phyloP scores from a whole-genome alignment of 2,888 invertebrate species.

The Nomada hirtipes region DNA sequence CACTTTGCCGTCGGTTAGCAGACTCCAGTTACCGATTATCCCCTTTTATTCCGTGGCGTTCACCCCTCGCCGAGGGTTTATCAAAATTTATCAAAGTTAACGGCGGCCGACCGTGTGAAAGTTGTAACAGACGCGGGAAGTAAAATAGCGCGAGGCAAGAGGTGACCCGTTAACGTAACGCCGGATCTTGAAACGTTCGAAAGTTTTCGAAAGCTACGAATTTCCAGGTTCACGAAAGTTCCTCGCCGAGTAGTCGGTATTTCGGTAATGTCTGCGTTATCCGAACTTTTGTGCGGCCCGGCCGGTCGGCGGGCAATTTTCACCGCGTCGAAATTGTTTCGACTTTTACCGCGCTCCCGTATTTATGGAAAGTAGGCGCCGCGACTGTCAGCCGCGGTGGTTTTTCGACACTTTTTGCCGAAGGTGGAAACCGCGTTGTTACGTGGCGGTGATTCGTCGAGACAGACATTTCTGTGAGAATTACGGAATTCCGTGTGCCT shows the following conservation, averaged over 20 bases:
- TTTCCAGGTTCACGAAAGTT: slow-evolving; percentile 34
- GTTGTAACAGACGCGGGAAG: slow-evolving; percentile 33
- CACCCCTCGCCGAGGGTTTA: not conserved
- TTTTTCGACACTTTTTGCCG: not conserved
- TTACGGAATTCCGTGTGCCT: no score
- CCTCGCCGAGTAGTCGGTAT: slow-evolving; percentile 26
- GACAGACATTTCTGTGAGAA: not conserved
- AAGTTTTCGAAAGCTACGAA: slow-evolving; percentile 32
- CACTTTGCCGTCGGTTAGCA: not conserved
- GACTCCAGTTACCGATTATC: not conserved
- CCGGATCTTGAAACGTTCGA: slow-evolving; percentile 38
- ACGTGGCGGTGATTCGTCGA: not conserved
- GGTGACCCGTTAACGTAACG: slow-evolving; percentile 40
- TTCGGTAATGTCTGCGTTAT: slow-evolving; percentile 46
- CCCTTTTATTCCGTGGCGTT: slow-evolving; percentile 21
- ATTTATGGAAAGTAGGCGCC: slow-evolving; percentile 29
- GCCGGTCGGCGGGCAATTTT: slow-evolving; percentile 27
- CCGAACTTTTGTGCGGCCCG: slow-evolving; percentile 28
- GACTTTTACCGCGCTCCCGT: slow-evolving; percentile 13
- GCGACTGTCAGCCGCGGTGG: not conserved
- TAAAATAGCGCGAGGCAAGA: slow-evolving; percentile 17
- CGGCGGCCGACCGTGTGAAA: not conserved
- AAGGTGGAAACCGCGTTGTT: not conserved
- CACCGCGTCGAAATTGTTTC: slow-evolving; percentile 32
- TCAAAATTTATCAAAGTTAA: slow-evolving; percentile 45